Evolutionary conservation across 2,888 invertebrate genomes (phyloP), one percentile per base, ranked within the genome.

Genomic region (Drosophila affinis): DNA sequence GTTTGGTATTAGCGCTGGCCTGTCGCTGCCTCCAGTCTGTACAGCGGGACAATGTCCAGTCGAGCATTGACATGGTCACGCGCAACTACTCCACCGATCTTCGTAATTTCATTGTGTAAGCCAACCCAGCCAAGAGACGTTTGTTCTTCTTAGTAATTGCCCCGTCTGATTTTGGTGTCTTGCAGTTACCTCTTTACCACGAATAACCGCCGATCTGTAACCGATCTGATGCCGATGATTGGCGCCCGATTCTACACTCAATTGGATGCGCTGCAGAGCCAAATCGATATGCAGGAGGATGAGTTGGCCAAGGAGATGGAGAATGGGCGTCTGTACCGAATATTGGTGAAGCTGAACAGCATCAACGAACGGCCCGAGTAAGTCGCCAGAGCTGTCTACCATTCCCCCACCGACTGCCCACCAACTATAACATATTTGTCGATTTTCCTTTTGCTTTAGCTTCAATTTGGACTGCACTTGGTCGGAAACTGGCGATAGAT

Each of bases 141-240:
- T 29, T 29, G 29, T 29, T 29, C 29, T 29, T 39, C 7, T 39
- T n/a, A 39, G 7, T 39, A 14, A 39, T 39, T 3, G 14, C n/a
- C 14, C 2, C 39, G 39, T n/a, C 39, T 39, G 39, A 39, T 39
- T 39, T 39, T 39, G 39, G 14, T n/a, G 39, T 7, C 9, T n/a
- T 1, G 0, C 79, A 97, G 96, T 92, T 97, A 96, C 92, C 93
- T 97, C 90, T 93, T 97, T 88, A 94, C 94, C 69, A 91, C 93
- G 52, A 93, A 94, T 82, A 91, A 93, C 63, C 94, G 96, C 81
- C 95, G 96, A 89, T 96, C 95, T 87, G 96, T 99, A 71, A 97
- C 97, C 76, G 99, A 99, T 93, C 94, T 99, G 87, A 99, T 99
- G 99, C 99, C 99, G 32, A 98, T 99, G 98, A 99, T 99, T 85